These are phyloP conservation scores for Anguilla obscura DNA, from an alignment of 2,797 vertebrate species.

Conservation along the genomic window DNA sequence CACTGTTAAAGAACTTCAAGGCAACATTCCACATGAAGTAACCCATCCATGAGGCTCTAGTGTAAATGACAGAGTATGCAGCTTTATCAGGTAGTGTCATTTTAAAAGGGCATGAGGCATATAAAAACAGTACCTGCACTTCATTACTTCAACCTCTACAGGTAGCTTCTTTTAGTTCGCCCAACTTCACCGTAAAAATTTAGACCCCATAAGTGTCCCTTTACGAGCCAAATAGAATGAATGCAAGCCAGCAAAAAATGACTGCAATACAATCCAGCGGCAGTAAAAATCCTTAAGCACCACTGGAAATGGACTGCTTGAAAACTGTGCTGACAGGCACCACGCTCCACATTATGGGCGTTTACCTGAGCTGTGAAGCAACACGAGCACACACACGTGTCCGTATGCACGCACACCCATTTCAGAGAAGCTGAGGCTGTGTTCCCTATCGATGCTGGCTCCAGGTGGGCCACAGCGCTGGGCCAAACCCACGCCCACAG, in stretches of 20 bases:
- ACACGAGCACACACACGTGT: background rate
- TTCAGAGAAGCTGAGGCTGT: background rate
- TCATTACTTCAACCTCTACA: background rate
- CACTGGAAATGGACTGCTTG: background rate
- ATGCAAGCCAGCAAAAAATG: background rate
- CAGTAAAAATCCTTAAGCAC: background rate
- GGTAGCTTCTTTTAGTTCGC: background rate
- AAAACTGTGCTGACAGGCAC: background rate
- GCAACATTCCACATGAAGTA: background rate
- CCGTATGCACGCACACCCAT: background rate
- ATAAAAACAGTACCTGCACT: background rate
- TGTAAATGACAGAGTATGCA: background rate
- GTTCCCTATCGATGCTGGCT: background rate
- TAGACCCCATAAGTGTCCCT: background rate
- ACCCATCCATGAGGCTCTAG: background rate
- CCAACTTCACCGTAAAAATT: background rate
- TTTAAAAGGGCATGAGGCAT: background rate
- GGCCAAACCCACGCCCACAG: background rate
- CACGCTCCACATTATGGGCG: background rate
- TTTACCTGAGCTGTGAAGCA: constrained; percentile 11
- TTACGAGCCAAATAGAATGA: background rate
- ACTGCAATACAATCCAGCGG: background rate
- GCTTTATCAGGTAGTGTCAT: background rate
- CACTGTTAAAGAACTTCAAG: background rate
- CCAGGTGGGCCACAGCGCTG: background rate